Percentiles rank a stretch among this genome's conserved stretches.
Conservation (phyloP, 2,888 invertebrate genomes). For the Phragmatobia fuliginosa region DNA sequence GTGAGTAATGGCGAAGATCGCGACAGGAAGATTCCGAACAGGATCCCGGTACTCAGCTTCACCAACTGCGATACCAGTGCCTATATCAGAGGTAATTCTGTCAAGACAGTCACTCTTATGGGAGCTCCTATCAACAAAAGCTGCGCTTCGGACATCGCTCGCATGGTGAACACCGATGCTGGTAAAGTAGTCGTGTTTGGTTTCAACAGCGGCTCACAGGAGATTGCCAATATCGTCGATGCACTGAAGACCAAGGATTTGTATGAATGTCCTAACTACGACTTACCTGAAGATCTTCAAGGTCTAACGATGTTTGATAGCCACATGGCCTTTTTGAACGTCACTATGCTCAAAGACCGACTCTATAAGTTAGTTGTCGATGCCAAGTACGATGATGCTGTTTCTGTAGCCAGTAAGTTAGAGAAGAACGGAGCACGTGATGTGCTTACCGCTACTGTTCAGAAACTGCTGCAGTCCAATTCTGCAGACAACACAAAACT, state of each 20-base stretch:
- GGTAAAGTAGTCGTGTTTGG: conserved; percentile 61
- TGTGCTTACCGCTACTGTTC: conserved; percentile 40
- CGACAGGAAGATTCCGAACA: conserved; percentile 62
- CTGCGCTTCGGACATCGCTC: conserved; percentile 60
- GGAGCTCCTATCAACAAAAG: conserved; percentile 61
- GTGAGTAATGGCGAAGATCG: conserved; percentile 62
- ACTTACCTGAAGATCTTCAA: conserved; percentile 41
- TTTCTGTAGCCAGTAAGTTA: conserved; percentile 46
- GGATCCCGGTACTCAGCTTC: conserved; percentile 59
- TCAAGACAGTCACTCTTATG: conserved; percentile 59
- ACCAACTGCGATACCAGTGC: conserved; percentile 58
- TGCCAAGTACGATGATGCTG: conserved; percentile 47
- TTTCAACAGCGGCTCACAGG: conserved; percentile 43
- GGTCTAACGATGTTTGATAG: conserved; percentile 52
- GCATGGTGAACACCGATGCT: conserved; percentile 54
- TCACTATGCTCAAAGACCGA: conserved; percentile 38
- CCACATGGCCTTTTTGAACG: conserved; percentile 52
- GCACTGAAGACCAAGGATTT: conserved; percentile 47
- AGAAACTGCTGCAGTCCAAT: conserved; percentile 37
- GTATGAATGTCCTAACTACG: conserved; percentile 45
- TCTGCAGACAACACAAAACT: conserved; percentile 30
- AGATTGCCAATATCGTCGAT: conserved; percentile 50
- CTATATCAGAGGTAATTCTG: conserved; percentile 60
- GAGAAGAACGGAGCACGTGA: conserved; percentile 12
- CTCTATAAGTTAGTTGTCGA: conserved; percentile 43